Conservation (phyloP, 1,140 invertebrate species). For the Anagrus nilaparvatae region DNA sequence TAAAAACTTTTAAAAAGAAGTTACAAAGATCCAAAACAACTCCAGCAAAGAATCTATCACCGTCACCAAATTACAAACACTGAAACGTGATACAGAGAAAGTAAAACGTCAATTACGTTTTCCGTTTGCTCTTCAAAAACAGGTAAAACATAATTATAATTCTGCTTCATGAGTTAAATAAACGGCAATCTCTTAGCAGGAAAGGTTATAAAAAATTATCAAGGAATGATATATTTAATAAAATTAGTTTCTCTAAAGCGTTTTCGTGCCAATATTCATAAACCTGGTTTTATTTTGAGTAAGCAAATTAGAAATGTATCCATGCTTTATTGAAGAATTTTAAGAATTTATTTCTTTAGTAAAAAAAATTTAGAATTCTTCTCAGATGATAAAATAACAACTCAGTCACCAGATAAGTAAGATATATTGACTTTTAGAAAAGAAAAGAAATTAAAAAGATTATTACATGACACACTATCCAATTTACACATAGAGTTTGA, state of each 20-base stretch:
- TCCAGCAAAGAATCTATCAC: background rate
- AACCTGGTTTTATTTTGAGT: background rate
- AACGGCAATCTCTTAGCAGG: background rate
- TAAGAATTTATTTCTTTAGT: background rate
- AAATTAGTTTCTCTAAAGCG: background rate
- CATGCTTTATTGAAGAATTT: too few species aligned
- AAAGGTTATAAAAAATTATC: background rate
- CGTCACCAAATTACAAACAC: too few species aligned
- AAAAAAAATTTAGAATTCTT: background rate
- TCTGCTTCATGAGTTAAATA: too few species aligned
- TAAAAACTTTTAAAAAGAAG: background rate
- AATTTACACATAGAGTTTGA: background rate
- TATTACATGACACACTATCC: background rate
- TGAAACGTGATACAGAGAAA: too few species aligned
- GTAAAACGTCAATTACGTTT: too few species aligned
- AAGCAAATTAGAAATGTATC: background rate
- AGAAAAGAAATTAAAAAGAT: background rate
- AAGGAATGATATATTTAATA: background rate
- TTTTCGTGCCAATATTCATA: background rate
- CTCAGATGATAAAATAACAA: background rate
- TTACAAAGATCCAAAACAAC: background rate
- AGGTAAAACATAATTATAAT: too few species aligned
- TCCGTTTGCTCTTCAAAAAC: too few species aligned
- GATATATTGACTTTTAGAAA: background rate
- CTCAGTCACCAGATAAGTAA: background rate